Base-by-base conservation (phyloP, 2,113 vertebrate species). In the Sinosuthora webbiana region DNA sequence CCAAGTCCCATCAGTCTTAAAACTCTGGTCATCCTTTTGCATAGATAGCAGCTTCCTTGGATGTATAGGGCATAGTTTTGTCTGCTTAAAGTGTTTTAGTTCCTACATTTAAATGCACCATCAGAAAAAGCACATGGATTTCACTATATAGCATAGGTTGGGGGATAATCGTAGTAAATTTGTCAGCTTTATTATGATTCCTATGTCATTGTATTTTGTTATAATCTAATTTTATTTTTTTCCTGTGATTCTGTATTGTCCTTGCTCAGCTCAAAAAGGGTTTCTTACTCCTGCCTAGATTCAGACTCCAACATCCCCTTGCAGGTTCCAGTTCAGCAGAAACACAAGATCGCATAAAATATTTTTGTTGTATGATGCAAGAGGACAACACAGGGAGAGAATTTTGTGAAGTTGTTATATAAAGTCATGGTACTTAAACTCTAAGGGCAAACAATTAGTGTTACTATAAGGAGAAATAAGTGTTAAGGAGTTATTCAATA, bases 101-200 rank as follows among this genome's bases (percentile, higher is more conserved):
- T 64, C 14, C 11, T 80, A 12, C 6, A 39, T 41, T 83, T 64
- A 76, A 67, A 76, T 39, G 18, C 27, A 6, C 3, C 44, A 79
- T 21, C 45, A 55, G 27, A 59, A 88, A 83, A 80, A 81, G 4
- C 22, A 30, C 18, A 33, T 1, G 2, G 15, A 78, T 85, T 92
- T 84, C 14, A 57, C 31, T 74, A 9, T 1, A 4, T 21, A 52
- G 3, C 35, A 35, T 30, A 42, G 2, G 2, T 7, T 69, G 27
- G 3, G 1, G 3, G 4, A 63, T 59, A 24, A 75, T 1, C 0
- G 0, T 13, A 50, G 17, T 23, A 77, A 55, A 28, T 24, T 56
- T 52, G 3, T 27, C 2, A 3, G 10, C 3, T 65, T 39, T 1
- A 2, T 59, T 64, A 35, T 13, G 28, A 77, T 35, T 55, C 13